Base-by-base conservation (phyloP, 2,113 vertebrate species). In the Gymnorhina tibicen region DNA sequence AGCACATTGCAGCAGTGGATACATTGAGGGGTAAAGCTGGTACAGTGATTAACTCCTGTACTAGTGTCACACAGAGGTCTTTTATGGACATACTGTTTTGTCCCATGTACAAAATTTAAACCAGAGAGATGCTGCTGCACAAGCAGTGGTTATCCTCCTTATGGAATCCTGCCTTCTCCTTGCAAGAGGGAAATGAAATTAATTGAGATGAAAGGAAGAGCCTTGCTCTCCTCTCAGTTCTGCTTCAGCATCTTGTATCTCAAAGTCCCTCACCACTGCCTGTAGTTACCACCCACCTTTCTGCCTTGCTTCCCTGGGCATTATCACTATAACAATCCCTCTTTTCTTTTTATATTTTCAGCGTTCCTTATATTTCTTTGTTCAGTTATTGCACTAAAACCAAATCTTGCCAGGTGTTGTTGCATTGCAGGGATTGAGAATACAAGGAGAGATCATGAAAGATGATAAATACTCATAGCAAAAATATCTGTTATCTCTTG, bases 41-140 rank as follows among this genome's bases (percentile, higher is more conserved):
- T 72, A 68, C 98, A 98, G 91, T 98, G 97, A 85, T 94, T 97
- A 93, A 98, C 63, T 63, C 94, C 93, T 1, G 86, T 96, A 23
- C 98, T 97, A 12, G 87, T 93, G 88, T 96, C 97, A 53, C 97
- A 97, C 96, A 3, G 98, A 98, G 58, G 97, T 98, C 20, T 99
- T 98, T 83, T 98, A 97, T 14, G 98, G 96, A 93, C 13, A 98
- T 81, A 50, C 4, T 8, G 8, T 33, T 83, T 88, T 80, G 16
- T 66, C 16, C 18, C 22, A 23, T 3, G 15, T 41, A 58, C 24
- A 52, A 55, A 84, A 42, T 11, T 41, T 49, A 92, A 92, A 99
- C 98, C 96, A 98, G 92, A 98, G 18, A 98, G 98, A 67, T 98
- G 98, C 50, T 98, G 98, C 81, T 98, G 98, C 93, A 97, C 95